phyloP scores from a whole-genome alignment of 2,888 invertebrate genomes.

The Thecocarcelia acutangulata region DNA sequence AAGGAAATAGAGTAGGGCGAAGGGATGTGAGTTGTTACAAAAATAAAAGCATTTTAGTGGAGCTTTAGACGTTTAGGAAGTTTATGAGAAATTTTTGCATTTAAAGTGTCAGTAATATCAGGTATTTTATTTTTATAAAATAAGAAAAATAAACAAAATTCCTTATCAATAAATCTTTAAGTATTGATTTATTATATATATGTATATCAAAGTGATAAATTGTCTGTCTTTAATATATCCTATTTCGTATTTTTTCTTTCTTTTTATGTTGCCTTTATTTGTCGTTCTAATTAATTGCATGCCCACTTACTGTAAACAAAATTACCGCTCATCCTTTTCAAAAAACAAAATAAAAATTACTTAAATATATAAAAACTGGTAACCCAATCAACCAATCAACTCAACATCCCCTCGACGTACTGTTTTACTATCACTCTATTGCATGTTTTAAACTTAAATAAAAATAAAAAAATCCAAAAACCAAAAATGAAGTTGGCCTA shows the following conservation, averaged over 20 bases:
- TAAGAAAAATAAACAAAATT: neutral
- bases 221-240: neutral
- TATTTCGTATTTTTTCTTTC: slow-evolving; percentile 44
- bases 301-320: slow-evolving; percentile 28
- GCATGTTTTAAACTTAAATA: slow-evolving; percentile 38
- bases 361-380: neutral
- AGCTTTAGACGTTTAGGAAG: neutral
- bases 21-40: neutral
- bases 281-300: slow-evolving; percentile 45
- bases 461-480: neutral
- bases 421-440: slow-evolving; percentile 23
- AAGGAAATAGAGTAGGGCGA: slow-evolving; percentile 21
- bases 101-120: too few species aligned
- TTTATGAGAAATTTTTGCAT: too few species aligned
- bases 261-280: slow-evolving; percentile 48
- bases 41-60: neutral
- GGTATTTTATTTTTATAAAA: too few species aligned
- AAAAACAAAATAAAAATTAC: neutral
- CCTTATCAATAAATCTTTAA: neutral
- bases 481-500: slow-evolving; percentile 72
- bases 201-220: neutral
- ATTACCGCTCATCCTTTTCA: slow-evolving; percentile 17
- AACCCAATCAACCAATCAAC: slow-evolving; percentile 9
- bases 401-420: slow-evolving; percentile 21
- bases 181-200: neutral